phyloP scores from a whole-genome alignment of 2,797 vertebrate genomes.

The Scyliorhinus canicula region DNA sequence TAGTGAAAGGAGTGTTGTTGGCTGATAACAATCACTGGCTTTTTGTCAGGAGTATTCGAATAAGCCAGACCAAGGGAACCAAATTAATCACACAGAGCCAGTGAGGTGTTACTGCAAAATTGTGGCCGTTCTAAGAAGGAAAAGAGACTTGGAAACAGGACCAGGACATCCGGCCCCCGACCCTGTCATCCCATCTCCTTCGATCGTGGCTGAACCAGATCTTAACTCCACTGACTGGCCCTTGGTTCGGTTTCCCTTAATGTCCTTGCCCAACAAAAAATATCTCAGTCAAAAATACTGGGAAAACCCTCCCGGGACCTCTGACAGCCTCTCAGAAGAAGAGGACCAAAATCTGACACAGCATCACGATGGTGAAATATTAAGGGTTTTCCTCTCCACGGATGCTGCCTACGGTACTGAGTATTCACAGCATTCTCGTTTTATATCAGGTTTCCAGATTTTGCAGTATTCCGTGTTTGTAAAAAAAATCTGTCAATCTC shows the following conservation, averaged over 20 bases:
- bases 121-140: neutral
- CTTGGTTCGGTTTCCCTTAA: neutral
- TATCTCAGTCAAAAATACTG: neutral
- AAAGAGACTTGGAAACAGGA: neutral
- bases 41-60: neutral
- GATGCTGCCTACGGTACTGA: too few species aligned
- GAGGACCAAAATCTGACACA: too few species aligned
- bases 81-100: neutral
- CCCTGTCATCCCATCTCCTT: neutral
- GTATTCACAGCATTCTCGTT: neutral
- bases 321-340: too few species aligned
- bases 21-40: neutral
- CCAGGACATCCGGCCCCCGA: neutral
- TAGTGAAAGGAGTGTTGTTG: neutral
- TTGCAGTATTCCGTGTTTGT: too few species aligned
- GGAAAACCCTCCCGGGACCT: neutral
- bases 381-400: too few species aligned
- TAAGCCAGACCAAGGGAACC: neutral
- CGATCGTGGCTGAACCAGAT: neutral
- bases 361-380: too few species aligned
- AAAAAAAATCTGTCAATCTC: too few species aligned
- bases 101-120: neutral
- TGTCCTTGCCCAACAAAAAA: neutral
- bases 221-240: neutral
- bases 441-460: too few species aligned